A percentile compares a stretch with the other conserved stretches of the same genome.
Evolutionary conservation across 2,888 invertebrate species (phyloP).

Genomic region (Microctonus hyperodae): DNA sequence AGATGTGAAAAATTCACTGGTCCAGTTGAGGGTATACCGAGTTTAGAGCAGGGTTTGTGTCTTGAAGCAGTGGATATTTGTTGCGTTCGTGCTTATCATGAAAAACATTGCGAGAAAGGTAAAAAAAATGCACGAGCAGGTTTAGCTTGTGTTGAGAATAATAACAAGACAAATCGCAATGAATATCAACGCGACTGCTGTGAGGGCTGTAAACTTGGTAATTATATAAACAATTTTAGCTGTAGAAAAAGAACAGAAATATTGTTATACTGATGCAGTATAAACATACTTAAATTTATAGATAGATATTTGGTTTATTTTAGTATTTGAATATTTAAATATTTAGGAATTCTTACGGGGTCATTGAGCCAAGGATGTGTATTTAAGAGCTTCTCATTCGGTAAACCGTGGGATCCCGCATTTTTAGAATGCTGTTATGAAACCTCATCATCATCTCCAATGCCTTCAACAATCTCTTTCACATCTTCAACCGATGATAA

Average conservation of each 20-base stretch:
- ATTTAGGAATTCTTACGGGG: slow-evolving; percentile 68
- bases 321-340: background rate
- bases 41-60: slow-evolving; percentile 69
- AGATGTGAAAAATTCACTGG: slow-evolving; percentile 65
- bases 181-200: slow-evolving; percentile 59
- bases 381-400: slow-evolving; percentile 66
- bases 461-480: slow-evolving; percentile 31
- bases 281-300: too few relatives aligned
- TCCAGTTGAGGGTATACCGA: slow-evolving; percentile 66
- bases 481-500: slow-evolving; percentile 16
- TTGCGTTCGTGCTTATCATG: slow-evolving; percentile 65
- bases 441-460: slow-evolving; percentile 49
- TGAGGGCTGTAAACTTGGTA: slow-evolving; percentile 60
- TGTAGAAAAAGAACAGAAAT: too few relatives aligned
- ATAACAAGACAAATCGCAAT: slow-evolving; percentile 41
- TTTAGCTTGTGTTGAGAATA: slow-evolving; percentile 55
- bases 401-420: slow-evolving; percentile 69
- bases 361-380: slow-evolving; percentile 67
- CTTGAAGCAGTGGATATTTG: slow-evolving; percentile 72
- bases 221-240: background rate
- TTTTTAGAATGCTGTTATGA: slow-evolving; percentile 70
- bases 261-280: too few relatives aligned
- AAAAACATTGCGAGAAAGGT: slow-evolving; percentile 65
- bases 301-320: too few relatives aligned
- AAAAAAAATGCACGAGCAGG: slow-evolving; percentile 65